Conservation (phyloP, 1,140 invertebrate species). For the Plodia interpunctella region DNA sequence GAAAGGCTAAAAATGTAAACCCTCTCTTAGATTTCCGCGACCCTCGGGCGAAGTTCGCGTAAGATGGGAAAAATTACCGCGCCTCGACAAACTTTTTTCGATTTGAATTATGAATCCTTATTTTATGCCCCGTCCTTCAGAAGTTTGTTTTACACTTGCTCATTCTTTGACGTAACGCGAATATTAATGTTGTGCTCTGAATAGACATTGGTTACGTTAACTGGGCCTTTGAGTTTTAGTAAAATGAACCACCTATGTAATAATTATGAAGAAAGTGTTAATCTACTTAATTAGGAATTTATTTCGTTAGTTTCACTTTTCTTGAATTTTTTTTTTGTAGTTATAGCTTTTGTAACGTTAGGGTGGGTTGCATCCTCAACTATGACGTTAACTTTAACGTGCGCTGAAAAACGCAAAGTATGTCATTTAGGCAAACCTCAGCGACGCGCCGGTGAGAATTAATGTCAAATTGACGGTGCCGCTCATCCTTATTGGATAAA, state of each 20-base stretch:
- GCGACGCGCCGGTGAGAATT: no score
- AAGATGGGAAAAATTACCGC: slow-evolving; percentile 75
- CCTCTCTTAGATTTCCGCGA: slow-evolving; percentile 68
- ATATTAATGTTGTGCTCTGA: slow-evolving; percentile 51
- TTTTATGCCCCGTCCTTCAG: slow-evolving; percentile 65
- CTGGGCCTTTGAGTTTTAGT: no score
- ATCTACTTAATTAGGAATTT: not conserved
- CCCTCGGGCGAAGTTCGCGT: slow-evolving; percentile 67
- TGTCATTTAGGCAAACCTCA: no score
- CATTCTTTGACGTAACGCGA: slow-evolving; percentile 56
- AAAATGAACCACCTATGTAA: not conserved
- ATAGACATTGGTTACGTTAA: not conserved
- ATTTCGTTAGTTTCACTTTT: no score
- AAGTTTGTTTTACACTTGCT: slow-evolving; percentile 71
- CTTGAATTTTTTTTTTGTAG: no score
- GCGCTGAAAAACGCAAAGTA: no score
- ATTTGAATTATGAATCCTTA: slow-evolving; percentile 77
- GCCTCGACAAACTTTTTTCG: slow-evolving; percentile 71
- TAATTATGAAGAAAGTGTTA: not conserved
- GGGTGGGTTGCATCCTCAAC: no score
- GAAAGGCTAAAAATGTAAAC: slow-evolving; percentile 76
- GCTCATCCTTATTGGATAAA: no score
- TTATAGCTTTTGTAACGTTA: no score
- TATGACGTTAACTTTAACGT: no score
- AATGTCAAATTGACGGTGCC: no score